Percentiles rank a stretch among this genome's conserved stretches.
Evolutionary conservation across 2,113 vertebrate genomes (phyloP).

Genomic region (Bothrops jararaca): DNA sequence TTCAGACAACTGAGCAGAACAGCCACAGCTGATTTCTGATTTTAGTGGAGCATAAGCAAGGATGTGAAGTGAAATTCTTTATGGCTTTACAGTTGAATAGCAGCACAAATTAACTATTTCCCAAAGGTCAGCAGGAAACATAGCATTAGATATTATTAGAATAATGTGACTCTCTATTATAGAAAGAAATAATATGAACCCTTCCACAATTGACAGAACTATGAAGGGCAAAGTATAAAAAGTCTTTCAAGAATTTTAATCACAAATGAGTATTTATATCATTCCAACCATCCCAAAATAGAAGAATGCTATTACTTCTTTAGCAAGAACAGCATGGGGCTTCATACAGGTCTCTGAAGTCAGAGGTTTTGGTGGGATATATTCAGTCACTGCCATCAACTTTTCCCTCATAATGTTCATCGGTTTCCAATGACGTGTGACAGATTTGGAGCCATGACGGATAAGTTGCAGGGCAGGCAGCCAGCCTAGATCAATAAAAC

Average conservation of each 20-base stretch:
- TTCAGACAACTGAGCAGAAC: not conserved
- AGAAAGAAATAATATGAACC: not conserved
- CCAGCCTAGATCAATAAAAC: conserved; percentile 67
- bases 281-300: not conserved
- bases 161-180: not conserved
- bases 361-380: conserved; percentile 74
- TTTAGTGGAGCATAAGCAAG: not conserved
- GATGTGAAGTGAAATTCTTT: not conserved
- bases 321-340: not conserved
- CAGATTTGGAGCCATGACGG: conserved; percentile 85
- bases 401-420: conserved; percentile 86
- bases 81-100: not conserved
- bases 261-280: not conserved
- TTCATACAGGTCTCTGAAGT: conserved; percentile 67
- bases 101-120: not conserved
- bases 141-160: not conserved
- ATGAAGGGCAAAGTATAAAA: not conserved
- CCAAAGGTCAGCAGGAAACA: not conserved
- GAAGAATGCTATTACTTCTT: conserved; percentile 66
- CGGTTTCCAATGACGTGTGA: conserved; percentile 86
- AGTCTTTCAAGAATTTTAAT: not conserved
- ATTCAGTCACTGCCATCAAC: conserved; percentile 85
- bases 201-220: not conserved
- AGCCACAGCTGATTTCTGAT: not conserved
- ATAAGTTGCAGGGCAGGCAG: conserved; percentile 76